A percentile compares a stretch with the other conserved stretches of the same genome.
Conservation (phyloP, 2,797 vertebrate species). For the Myoxocephalus aenaeus region DNA sequence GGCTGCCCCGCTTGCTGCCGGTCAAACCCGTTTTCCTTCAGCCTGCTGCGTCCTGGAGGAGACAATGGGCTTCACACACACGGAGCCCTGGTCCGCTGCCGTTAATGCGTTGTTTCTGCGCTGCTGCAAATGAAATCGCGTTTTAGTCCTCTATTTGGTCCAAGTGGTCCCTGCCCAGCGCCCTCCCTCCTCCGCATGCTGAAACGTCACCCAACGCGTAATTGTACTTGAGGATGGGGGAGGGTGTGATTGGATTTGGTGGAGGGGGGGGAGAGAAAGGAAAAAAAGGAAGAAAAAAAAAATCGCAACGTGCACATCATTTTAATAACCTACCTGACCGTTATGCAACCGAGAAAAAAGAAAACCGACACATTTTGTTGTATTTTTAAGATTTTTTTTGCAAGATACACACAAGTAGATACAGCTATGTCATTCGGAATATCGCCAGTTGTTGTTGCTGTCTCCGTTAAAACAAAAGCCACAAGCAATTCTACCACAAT, state of each 20-base stretch:
- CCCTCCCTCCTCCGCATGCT: conserved; percentile 84
- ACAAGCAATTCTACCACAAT: neutral
- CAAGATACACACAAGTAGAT: conserved; percentile 22
- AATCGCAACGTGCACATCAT: conserved; percentile 79
- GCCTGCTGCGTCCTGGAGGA: conserved; percentile 71
- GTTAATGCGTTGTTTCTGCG: conserved; percentile 78
- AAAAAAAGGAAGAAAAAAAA: neutral
- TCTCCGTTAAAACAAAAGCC: neutral
- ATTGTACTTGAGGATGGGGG: conserved; percentile 81
- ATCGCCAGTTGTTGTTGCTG: neutral
- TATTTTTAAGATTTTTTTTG: conserved; percentile 6
- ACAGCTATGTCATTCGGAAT: neutral
- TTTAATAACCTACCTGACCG: conserved; percentile 78
- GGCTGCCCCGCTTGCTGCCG: conserved; percentile 59
- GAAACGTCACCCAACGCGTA: conserved; percentile 86
- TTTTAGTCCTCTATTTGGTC: conserved; percentile 78
- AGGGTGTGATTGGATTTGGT: conserved; percentile 80
- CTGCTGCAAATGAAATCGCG: conserved; percentile 79
- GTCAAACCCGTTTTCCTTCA: conserved; percentile 63
- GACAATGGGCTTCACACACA: conserved; percentile 82
- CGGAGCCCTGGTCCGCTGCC: conserved; percentile 80
- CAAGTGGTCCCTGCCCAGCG: conserved; percentile 83
- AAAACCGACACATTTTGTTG: neutral
- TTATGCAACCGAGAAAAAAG: conserved; percentile 77
- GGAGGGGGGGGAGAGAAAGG: conserved; percentile 35